Percentiles rank a stretch among this genome's conserved stretches.
Conservation (phyloP, 1,140 invertebrate genomes). For the Bombus vancouverensis region DNA sequence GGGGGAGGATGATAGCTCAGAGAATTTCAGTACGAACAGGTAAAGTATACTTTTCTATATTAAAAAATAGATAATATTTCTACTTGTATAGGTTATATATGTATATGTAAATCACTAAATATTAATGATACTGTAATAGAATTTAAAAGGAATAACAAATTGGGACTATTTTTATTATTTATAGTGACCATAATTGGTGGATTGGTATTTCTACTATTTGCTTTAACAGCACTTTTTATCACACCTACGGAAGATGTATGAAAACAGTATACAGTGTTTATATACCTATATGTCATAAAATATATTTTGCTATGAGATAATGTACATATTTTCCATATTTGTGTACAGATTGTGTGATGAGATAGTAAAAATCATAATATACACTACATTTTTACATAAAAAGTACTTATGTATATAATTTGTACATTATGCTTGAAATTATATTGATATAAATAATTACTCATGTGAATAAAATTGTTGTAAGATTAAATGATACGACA, state of each 20-base stretch:
- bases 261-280: background rate
- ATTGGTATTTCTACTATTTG: conserved; percentile 96
- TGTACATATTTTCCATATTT: conserved; percentile 3
- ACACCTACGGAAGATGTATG: conserved; percentile 81
- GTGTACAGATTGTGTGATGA: background rate
- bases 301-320: conserved; percentile 38
- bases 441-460: conserved; percentile 11
- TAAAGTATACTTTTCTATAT: conserved; percentile 75
- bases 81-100: background rate
- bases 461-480: background rate
- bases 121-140: background rate
- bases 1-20: conserved; percentile 97
- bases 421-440: conserved; percentile 1
- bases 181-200: conserved; percentile 96
- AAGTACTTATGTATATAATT: conserved; percentile 11
- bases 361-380: conserved; percentile 14
- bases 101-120: background rate
- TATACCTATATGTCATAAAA: background rate
- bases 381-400: background rate
- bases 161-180: conserved; percentile 74
- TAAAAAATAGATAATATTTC: background rate
- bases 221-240: conserved; percentile 93
- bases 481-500: background rate
- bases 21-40: conserved; percentile 96
- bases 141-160: conserved; percentile 1